Conservation (phyloP, 1,140 invertebrate species). For the Vollenhovia emeryi region DNA sequence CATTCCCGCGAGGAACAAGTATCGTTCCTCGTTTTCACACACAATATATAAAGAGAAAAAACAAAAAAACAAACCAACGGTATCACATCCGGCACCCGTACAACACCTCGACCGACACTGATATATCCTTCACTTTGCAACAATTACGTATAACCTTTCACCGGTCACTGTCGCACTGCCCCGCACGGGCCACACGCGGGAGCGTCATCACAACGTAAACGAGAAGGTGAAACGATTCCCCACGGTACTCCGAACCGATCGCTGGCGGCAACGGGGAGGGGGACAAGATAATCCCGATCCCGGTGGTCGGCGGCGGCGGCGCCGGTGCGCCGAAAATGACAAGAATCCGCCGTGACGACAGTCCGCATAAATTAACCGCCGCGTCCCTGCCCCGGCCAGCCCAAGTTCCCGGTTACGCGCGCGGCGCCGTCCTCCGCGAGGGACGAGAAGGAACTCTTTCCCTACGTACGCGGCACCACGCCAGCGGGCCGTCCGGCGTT, state of each 20-base stretch:
- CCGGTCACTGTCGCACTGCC: constrained; percentile 35
- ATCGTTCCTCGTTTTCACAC: constrained; percentile 40
- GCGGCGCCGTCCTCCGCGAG: too few relatives aligned
- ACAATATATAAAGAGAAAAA: neutral
- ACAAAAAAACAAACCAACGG: neutral
- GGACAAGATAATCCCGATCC: too few relatives aligned
- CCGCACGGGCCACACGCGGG: neutral
- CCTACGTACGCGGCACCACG: constrained; percentile 25
- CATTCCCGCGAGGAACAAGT: constrained; percentile 62
- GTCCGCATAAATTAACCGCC: too few relatives aligned
- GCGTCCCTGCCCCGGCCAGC: too few relatives aligned
- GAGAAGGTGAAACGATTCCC: constrained; percentile 35
- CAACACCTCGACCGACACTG: constrained; percentile 26
- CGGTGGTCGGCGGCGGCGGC: too few relatives aligned
- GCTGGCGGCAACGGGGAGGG: too few relatives aligned
- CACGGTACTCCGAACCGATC: too few relatives aligned
- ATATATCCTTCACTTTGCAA: constrained; percentile 14
- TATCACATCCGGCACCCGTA: constrained; percentile 9
- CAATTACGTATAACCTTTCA: neutral
- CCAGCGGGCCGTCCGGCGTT: constrained; percentile 22
- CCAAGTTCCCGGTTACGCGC: too few relatives aligned
- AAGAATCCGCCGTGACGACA: too few relatives aligned
- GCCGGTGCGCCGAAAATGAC: too few relatives aligned
- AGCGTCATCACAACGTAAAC: constrained; percentile 8
- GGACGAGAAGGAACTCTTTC: too few relatives aligned